Evolutionary conservation across 2,888 invertebrate genomes (phyloP), one percentile per base, ranked within the genome.

Genomic region (Orthosia incerta): DNA sequence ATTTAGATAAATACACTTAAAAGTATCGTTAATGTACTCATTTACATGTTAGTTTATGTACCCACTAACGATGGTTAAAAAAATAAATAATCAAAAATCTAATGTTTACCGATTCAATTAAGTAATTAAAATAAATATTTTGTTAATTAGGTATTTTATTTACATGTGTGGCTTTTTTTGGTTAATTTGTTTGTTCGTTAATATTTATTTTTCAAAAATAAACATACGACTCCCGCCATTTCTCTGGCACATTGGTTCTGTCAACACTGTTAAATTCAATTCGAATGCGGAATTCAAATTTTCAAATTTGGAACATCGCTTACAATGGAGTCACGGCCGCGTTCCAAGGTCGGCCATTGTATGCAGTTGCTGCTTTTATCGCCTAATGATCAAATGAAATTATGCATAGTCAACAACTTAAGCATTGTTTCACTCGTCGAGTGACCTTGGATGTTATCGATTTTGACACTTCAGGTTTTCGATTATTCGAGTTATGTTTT

Each of bases 351-450:
- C 92, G 88, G 74, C 87, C 87, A 90, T 91, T 91, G 91, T 91
- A 90, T 92, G 92, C 93, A 92, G 84, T 91, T 87, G 79, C 75
- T 76, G 88, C 82, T 83, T 88, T 91, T 91, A 92, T 92, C 91
- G 87, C 80, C 80, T 87, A 90, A 91, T 91, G 88, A 94, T 93
- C 91, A 89, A 91, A 91, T 91, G 89, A 89, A 94, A 94, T 94
- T 94, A 94, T 94, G 92, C 92, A 94, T 91, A 91, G 91, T 88
- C 84, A 66, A 87, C 85, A 87, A 90, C 80, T 89, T 89, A 74
- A 82, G 89, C 90, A 91, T 90, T 89, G 86, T 88, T 84, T 75
- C 79, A 86, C 86, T 79, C 78, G 74, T 63, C 69, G 74, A 69
- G 80, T 80, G 74, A 80, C 85, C 89, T 93, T 90, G 89, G 66